phyloP scores from a whole-genome alignment of 2,888 invertebrate genomes.

The Clostera curtula region DNA sequence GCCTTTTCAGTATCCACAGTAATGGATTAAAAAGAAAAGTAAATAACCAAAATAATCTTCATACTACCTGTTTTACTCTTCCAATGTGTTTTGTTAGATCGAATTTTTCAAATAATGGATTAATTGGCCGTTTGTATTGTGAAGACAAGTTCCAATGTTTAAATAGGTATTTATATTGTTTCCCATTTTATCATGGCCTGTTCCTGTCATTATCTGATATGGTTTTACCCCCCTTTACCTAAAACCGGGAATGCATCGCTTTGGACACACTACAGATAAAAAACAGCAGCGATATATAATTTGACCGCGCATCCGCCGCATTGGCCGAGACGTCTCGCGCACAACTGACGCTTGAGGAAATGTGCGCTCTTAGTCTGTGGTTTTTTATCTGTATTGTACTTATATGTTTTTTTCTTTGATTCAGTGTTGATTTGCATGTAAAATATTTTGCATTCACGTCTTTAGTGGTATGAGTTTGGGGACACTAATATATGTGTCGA shows the following conservation, averaged over 20 bases:
- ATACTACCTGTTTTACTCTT: slow-evolving; percentile 18
- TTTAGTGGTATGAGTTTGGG: slow-evolving; percentile 36
- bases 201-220: slow-evolving; percentile 53
- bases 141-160: slow-evolving; percentile 34
- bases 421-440: slow-evolving; percentile 71
- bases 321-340: too few relatives aligned
- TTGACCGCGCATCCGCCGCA: too few relatives aligned
- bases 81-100: slow-evolving; percentile 41
- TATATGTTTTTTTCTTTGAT: slow-evolving; percentile 41
- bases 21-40: slow-evolving; percentile 1
- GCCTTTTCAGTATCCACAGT: slow-evolving; percentile 1
- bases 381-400: slow-evolving; percentile 18
- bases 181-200: slow-evolving; percentile 61
- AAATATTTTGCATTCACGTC: slow-evolving; percentile 66
- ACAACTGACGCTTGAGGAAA: too few relatives aligned
- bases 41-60: too few relatives aligned
- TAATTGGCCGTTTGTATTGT: slow-evolving; percentile 38
- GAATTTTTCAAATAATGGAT: slow-evolving; percentile 36
- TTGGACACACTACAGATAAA: slow-evolving; percentile 25
- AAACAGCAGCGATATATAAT: too few relatives aligned
- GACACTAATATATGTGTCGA: slow-evolving; percentile 33
- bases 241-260: slow-evolving; percentile 56
- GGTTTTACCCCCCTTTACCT: slow-evolving; percentile 36
- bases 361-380: too few relatives aligned
- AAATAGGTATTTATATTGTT: slow-evolving; percentile 59